These are phyloP conservation scores for Nasonia oneida DNA, from an alignment of 2,888 invertebrate species.

Conservation along the genomic window DNA sequence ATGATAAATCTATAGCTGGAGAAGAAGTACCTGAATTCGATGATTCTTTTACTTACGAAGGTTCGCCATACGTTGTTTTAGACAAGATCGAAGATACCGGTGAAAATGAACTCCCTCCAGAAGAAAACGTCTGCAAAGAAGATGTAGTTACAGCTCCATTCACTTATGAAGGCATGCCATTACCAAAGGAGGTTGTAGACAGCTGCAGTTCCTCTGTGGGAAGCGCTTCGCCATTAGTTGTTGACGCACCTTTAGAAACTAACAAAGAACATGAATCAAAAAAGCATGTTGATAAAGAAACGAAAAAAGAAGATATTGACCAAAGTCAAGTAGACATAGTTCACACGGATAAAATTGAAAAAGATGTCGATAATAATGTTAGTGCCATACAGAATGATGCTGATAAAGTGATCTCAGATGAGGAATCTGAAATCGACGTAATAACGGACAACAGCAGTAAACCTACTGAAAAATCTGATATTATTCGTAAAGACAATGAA, in stretches of 20 bases:
- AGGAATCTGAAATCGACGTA: constrained; percentile 11
- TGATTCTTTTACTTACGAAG: constrained; percentile 57
- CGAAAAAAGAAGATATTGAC: not conserved
- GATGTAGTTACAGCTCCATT: constrained; percentile 50
- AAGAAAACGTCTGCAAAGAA: constrained; percentile 52
- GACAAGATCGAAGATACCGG: constrained; percentile 57
- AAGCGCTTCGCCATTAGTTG: constrained; percentile 49
- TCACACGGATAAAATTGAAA: constrained; percentile 12
- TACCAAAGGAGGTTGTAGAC: constrained; percentile 56
- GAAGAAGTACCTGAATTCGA: constrained; percentile 16
- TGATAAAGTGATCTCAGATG: not conserved
- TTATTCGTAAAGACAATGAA: not conserved
- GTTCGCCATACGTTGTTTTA: constrained; percentile 57
- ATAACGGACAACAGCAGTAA: not conserved
- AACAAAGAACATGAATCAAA: constrained; percentile 35
- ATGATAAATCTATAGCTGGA: not conserved
- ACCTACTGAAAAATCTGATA: not conserved
- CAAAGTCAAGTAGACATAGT: constrained; percentile 2
- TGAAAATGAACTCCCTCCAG: constrained; percentile 42
- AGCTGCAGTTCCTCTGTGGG: constrained; percentile 56
- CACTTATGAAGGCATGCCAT: constrained; percentile 59
- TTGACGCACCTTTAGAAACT: constrained; percentile 25
- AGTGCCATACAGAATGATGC: constrained; percentile 14
- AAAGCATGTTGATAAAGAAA: constrained; percentile 4
- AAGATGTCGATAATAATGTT: not conserved